Base-by-base conservation (phyloP, 1,140 invertebrate genomes). In the Pentalonia nigronervosa region DNA sequence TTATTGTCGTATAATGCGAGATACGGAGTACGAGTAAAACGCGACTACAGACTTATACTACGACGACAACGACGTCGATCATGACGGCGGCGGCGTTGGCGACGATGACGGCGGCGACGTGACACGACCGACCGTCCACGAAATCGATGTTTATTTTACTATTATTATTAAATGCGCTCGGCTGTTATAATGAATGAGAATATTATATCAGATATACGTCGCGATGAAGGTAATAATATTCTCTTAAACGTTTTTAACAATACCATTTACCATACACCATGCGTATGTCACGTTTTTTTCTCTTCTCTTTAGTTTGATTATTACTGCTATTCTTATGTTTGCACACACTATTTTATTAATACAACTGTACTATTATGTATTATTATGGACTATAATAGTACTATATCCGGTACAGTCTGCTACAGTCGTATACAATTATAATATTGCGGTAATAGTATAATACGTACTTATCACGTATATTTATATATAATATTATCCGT, bases 251-350 rank as follows among this genome's bases (percentile, higher is more conserved):
- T 34, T 9, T 11, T 87, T n/a, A n/a, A n/a, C n/a, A n/a, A 34
- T 50, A 86, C 41, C 36, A 41, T 41, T n/a, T 41, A n/a, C 6
- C 36, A 89, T 53, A 87, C 45, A 83, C 45, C 91, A 56, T 93
- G 81, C 48, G 81, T 84, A 84, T 56, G 81, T 86, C 81, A 86
- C 91, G 91, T 93, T 92, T 92, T 67, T 60, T 36, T 81, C 25
- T 25, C 20, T 30, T 23, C 21, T 56, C 11, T 53, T 53, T 23
- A 23, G 23, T 76, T 41, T 41, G 4, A 76, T 89, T 89, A 89
- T 56, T 56, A 89, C 53, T 50, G 23, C 47, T 50, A 11, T 17
- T n/a, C 30, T n/a, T 67, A n/a, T 76, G n/a, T 76, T 76, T 48
- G 48, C 87, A n/a, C 87, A 23, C 47, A 50, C 30, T 30, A 88